A percentile compares a stretch with the other conserved stretches of the same genome.
phyloP scores from a whole-genome alignment of 2,797 vertebrate species.

The Lepilemur ruficaudatus region DNA sequence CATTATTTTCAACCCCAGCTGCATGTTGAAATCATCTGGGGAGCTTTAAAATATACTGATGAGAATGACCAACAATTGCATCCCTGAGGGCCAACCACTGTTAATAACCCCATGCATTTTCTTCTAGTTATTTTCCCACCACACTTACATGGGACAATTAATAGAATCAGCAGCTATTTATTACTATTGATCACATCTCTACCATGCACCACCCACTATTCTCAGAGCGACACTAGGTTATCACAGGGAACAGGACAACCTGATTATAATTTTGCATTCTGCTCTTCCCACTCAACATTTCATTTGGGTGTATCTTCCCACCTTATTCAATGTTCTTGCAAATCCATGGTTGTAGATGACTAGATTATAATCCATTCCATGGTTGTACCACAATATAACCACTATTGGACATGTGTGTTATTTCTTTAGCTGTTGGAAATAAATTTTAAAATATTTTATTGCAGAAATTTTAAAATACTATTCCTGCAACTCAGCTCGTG shows the following conservation, averaged over 20 bases:
- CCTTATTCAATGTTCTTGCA: conserved; percentile 11
- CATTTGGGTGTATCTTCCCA: not conserved
- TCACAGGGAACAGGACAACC: not conserved
- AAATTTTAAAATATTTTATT: not conserved
- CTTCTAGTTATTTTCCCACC: not conserved
- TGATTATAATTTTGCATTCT: not conserved
- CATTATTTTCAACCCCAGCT: not conserved
- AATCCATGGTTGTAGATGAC: not conserved
- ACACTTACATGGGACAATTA: not conserved
- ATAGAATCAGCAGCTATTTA: not conserved
- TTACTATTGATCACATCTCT: not conserved
- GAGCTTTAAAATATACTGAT: not conserved
- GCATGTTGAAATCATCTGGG: not conserved
- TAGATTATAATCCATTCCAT: not conserved
- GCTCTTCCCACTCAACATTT: not conserved
- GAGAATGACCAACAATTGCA: not conserved
- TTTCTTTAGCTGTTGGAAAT: conserved; percentile 20
- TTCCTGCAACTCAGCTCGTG: not conserved
- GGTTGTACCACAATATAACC: not conserved
- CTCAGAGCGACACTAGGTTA: not conserved
- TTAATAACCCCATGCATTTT: not conserved
- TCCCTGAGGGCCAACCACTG: not conserved
- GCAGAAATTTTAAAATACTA: not conserved
- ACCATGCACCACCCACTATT: not conserved
- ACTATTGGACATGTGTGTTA: not conserved